Conservation (phyloP, 2,113 vertebrate genomes). For the Pteruthius melanotis region DNA sequence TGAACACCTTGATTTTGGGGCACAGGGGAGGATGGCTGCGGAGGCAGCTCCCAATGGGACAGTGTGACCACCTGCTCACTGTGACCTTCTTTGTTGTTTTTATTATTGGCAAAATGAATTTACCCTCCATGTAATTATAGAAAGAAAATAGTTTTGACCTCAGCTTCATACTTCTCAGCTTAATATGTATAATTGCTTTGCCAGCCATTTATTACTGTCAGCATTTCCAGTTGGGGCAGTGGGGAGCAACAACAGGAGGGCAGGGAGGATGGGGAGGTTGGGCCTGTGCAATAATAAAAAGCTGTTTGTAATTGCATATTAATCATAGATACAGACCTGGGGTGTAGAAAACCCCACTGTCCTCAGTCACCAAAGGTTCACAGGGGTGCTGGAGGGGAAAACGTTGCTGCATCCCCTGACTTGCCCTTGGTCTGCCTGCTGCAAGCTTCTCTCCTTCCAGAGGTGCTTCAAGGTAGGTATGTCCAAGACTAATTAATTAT, state of each 20-base stretch:
- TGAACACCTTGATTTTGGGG: not conserved
- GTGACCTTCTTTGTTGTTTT: not conserved
- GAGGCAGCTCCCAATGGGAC: not conserved
- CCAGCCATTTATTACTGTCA: slow-evolving; percentile 59
- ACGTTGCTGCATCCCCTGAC: not conserved
- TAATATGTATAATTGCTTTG: slow-evolving; percentile 56
- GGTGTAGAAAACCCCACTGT: not conserved
- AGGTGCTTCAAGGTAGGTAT: not conserved
- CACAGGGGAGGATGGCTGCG: not conserved
- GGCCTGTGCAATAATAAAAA: not conserved
- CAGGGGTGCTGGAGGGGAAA: not conserved
- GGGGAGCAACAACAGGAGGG: not conserved
- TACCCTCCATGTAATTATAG: slow-evolving; percentile 36
- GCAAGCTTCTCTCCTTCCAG: not conserved
- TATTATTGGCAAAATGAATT: slow-evolving; percentile 48
- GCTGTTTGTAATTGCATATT: not conserved
- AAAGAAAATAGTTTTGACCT: slow-evolving; percentile 60
- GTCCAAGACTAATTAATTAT: slow-evolving; percentile 27
- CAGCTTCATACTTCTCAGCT: slow-evolving; percentile 25
- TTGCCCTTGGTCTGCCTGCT: not conserved
- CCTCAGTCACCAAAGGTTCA: not conserved
- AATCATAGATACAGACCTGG: not conserved
- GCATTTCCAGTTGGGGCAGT: not conserved
- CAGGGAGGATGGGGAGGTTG: not conserved
- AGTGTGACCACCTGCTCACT: not conserved